These are phyloP conservation scores for Microchirus variegatus DNA, from an alignment of 2,797 vertebrate species.

Conservation along the genomic window DNA sequence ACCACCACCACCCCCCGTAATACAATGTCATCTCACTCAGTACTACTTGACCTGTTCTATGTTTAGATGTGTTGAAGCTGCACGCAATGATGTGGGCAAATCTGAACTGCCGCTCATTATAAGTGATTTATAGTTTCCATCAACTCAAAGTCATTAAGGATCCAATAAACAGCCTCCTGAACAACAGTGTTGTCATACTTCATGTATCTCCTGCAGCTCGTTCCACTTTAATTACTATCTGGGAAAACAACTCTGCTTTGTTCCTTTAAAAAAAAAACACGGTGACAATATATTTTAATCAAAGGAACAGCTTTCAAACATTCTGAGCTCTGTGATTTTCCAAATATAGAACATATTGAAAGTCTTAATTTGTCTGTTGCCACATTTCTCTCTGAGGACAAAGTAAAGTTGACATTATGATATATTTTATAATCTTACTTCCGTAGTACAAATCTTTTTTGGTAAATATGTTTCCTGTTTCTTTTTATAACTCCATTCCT, in stretches of 20 bases:
- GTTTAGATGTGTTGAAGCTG: conserved; percentile 4
- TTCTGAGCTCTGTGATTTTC: background rate
- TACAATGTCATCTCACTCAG: background rate
- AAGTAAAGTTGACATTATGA: too few relatives aligned
- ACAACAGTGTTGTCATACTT: background rate
- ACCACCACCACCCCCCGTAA: too few relatives aligned
- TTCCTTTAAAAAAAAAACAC: background rate
- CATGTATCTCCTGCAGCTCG: conserved; percentile 7
- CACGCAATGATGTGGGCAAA: conserved; percentile 23
- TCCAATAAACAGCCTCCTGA: conserved; percentile 34
- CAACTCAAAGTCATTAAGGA: conserved; percentile 41
- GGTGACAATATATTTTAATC: background rate
- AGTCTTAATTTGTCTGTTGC: too few relatives aligned
- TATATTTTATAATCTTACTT: too few relatives aligned
- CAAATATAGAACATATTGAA: too few relatives aligned
- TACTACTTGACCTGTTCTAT: conserved; percentile 45
- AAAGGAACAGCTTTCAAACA: background rate
- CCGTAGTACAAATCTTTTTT: too few relatives aligned
- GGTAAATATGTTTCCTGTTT: too few relatives aligned
- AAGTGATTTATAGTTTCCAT: conserved; percentile 57
- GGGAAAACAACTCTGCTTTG: conserved; percentile 1
- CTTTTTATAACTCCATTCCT: too few relatives aligned
- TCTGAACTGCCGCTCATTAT: conserved; percentile 40
- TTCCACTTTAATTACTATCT: background rate
- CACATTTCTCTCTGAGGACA: too few relatives aligned